Evolutionary conservation across 2,797 vertebrate species (phyloP).

Genomic region (Rhinatrema bivittatum): DNA sequence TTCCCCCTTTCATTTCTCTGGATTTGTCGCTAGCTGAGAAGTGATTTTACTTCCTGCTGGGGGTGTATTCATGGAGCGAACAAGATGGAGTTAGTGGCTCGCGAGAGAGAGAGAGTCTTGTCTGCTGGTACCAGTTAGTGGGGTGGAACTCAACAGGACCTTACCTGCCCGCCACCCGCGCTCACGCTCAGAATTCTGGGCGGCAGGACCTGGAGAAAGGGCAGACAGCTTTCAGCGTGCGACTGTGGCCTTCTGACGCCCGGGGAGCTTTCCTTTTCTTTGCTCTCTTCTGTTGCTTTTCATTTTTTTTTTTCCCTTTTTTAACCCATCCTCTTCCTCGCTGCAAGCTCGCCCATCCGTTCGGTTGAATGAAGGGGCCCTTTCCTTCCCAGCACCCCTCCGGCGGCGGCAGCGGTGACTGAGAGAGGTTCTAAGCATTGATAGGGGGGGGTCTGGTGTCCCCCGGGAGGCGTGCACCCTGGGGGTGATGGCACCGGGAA

Average conservation of each 20-base stretch:
- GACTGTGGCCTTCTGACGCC: no score
- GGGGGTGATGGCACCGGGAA: no score
- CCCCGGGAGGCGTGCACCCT: no score
- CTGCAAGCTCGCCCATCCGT: not conserved
- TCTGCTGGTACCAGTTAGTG: conserved; percentile 46
- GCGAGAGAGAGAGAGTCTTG: conserved; percentile 50
- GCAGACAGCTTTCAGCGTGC: conserved; percentile 5
- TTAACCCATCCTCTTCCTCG: no score
- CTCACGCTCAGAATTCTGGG: conserved; percentile 7
- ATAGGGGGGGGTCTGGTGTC: no score
- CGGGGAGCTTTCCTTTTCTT: no score
- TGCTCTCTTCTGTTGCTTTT: no score
- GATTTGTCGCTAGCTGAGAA: conserved; percentile 63
- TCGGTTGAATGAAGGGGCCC: conserved; percentile 16
- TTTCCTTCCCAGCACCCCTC: conserved; percentile 18
- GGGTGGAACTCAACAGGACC: conserved; percentile 44
- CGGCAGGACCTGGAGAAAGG: accelerated
- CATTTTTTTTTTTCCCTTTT: conserved; percentile 6
- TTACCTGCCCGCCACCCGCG: not conserved
- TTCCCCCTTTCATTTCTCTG: conserved; percentile 62
- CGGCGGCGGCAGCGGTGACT: no score
- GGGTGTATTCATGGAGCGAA: conserved; percentile 58
- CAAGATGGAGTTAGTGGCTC: conserved; percentile 55
- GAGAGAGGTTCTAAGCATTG: no score
- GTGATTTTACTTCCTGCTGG: conserved; percentile 68